phyloP scores from a whole-genome alignment of 1,140 invertebrate species.

The Drosophila paulistorum region DNA sequence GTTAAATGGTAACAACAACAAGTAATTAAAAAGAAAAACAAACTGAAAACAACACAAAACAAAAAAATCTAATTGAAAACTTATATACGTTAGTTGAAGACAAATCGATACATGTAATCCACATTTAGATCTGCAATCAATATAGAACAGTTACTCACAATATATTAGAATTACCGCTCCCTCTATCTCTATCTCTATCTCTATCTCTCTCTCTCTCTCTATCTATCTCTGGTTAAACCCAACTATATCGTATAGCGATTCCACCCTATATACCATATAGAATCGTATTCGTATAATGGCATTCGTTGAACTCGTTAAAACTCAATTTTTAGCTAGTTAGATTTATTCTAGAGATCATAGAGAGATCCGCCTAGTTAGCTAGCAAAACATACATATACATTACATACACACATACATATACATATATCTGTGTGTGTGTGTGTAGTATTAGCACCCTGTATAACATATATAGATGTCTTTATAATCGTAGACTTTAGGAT shows the following conservation, averaged over 20 bases:
- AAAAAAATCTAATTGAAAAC: constrained; percentile 16
- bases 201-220: background rate
- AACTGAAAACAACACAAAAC: constrained; percentile 13
- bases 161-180: background rate
- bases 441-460: background rate
- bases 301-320: constrained; percentile 2
- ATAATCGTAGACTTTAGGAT: constrained; percentile 1
- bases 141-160: constrained; percentile 17
- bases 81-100: constrained; percentile 46
- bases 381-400: background rate
- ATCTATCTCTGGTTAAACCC: background rate
- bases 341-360: background rate
- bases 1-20: constrained; percentile 56
- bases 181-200: background rate
- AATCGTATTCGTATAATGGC: background rate
- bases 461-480: background rate
- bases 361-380: constrained; percentile 2
- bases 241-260: constrained; percentile 5
- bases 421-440: background rate
- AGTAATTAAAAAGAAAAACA: constrained; percentile 28
- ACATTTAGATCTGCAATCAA: constrained; percentile 30
- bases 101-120: constrained; percentile 25
- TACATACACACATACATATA: background rate
- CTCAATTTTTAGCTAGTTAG: constrained; percentile 2
- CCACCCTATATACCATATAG: background rate